Conservation (phyloP, 2,113 vertebrate genomes). For the Rousettus leschenaultii region DNA sequence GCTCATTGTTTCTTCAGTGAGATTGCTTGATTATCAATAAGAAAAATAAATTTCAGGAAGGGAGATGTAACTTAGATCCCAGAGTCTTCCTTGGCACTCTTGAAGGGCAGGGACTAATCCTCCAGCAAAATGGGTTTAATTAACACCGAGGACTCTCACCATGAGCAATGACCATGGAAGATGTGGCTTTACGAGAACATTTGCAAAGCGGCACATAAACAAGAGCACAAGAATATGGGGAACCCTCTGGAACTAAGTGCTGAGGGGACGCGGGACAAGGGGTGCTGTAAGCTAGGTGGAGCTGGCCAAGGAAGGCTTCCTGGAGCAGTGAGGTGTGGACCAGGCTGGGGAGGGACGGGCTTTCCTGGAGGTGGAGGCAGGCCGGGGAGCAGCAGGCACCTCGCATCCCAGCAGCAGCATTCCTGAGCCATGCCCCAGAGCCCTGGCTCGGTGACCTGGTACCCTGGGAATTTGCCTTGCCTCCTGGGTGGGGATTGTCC, state of each 20-base stretch:
- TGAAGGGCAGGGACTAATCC: constrained; percentile 59
- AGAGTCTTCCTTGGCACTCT: constrained; percentile 28
- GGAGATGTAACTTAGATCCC: constrained; percentile 27
- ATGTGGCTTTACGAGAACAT: constrained; percentile 20
- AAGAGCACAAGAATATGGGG: not conserved
- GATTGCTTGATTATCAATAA: constrained; percentile 37
- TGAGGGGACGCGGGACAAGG: not conserved
- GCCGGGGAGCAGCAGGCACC: not conserved
- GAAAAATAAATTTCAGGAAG: not conserved
- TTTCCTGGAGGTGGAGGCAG: not conserved
- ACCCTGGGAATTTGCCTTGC: not conserved
- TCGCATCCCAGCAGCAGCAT: not conserved
- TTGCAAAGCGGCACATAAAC: not conserved
- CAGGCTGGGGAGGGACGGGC: not conserved
- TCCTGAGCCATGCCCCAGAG: not conserved
- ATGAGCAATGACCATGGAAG: not conserved
- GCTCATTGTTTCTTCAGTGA: not conserved
- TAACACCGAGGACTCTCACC: constrained; percentile 2
- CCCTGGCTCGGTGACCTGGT: not conserved
- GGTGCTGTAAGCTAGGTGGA: not conserved
- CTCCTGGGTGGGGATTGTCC: constrained; percentile 27
- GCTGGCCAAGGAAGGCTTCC: not conserved
- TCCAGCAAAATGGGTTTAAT: constrained; percentile 39
- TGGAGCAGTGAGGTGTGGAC: not conserved
- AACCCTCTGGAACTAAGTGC: not conserved